phyloP scores from a whole-genome alignment of 2,888 invertebrate genomes.

The Hirtodrosophila duncani region DNA sequence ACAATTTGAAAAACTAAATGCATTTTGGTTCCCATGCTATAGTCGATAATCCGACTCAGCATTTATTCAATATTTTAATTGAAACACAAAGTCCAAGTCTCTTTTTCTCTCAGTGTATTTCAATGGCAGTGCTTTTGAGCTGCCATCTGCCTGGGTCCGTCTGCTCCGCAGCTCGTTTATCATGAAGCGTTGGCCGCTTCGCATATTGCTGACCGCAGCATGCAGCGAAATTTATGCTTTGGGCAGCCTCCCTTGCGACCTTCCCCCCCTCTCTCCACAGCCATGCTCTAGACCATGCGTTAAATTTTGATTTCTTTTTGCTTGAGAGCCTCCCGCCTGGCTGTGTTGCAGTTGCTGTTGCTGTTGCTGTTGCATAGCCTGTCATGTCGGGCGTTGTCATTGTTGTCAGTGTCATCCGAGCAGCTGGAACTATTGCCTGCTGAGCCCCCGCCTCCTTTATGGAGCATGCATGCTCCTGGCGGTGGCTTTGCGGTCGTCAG shows the following conservation, averaged over 20 bases:
- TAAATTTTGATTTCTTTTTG: background rate
- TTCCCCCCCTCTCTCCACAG: background rate
- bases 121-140: background rate
- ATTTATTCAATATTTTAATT: too few species aligned
- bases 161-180: conserved; percentile 29
- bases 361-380: conserved; percentile 17
- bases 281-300: background rate
- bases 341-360: conserved; percentile 2
- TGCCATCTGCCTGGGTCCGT: background rate
- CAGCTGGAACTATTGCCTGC: conserved; percentile 13
- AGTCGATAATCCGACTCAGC: too few species aligned
- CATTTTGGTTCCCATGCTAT: background rate
- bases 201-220: conserved; percentile 42
- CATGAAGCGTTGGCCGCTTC: conserved; percentile 15
- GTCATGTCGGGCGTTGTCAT: conserved; percentile 49
- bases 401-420: conserved; percentile 50
- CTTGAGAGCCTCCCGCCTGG: conserved; percentile 4
- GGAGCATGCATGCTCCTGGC: conserved; percentile 9
- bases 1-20: background rate
- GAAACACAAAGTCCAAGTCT: background rate
- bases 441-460: background rate
- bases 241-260: background rate
- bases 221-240: conserved; percentile 38
- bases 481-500: conserved; percentile 18
- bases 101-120: background rate